A percentile compares a stretch with the other conserved stretches of the same genome.
These are phyloP conservation scores for Condylostylus longicornis DNA, from an alignment of 1,140 invertebrate genomes.

Conservation along the genomic window DNA sequence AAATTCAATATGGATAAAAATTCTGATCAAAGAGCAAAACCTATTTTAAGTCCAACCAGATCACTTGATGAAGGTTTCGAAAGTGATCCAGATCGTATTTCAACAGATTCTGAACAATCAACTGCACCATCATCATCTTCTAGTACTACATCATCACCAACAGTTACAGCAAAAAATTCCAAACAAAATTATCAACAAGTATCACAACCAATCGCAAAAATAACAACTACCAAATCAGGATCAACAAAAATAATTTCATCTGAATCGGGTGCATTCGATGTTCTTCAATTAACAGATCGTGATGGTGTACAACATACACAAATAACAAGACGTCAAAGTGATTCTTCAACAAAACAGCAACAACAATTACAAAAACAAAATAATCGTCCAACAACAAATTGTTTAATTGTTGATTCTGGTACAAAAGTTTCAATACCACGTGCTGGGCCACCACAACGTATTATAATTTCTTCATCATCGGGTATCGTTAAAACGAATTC, in stretches of 20 bases:
- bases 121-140: slow-evolving; percentile 1
- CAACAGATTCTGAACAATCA: slow-evolving; percentile 31
- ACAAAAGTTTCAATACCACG: slow-evolving; percentile 4
- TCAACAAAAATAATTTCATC: slow-evolving; percentile 8
- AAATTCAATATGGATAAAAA: too few relatives aligned
- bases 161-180: not conserved
- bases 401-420: not conserved
- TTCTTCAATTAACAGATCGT: slow-evolving; percentile 6
- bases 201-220: slow-evolving; percentile 1
- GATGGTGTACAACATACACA: slow-evolving; percentile 6
- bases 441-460: not conserved
- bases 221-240: slow-evolving; percentile 8
- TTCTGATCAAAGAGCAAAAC: too few relatives aligned
- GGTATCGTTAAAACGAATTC: too few relatives aligned
- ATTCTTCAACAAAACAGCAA: too few relatives aligned
- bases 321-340: slow-evolving; percentile 1
- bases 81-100: slow-evolving; percentile 34
- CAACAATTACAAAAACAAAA: not conserved
- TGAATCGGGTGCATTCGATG: slow-evolving; percentile 2
- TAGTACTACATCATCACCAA: slow-evolving; percentile 1
- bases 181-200: slow-evolving; percentile 4
- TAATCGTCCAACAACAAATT: slow-evolving; percentile 2
- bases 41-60: slow-evolving; percentile 32
- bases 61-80: slow-evolving; percentile 34
- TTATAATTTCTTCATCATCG: not conserved